Percentiles rank a stretch among this genome's conserved stretches.
Conservation (phyloP, 2,113 vertebrate genomes). For the Thalassarche chlororhynchos region DNA sequence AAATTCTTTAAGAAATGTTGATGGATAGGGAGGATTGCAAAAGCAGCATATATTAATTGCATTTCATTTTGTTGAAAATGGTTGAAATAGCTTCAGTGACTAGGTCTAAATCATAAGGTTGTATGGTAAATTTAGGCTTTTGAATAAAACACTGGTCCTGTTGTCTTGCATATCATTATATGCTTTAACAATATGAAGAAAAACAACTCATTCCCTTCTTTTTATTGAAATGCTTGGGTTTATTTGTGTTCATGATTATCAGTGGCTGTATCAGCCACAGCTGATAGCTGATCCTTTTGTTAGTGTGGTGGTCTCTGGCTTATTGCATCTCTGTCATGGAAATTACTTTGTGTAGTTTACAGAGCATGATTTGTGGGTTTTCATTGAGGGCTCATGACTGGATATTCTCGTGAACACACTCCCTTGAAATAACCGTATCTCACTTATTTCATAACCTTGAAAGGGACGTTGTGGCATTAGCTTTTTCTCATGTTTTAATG, state of each 20-base stretch:
- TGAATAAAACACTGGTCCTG: background rate
- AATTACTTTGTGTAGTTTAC: background rate
- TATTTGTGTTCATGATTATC: background rate
- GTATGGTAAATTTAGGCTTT: background rate
- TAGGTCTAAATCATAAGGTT: background rate
- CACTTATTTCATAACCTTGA: background rate
- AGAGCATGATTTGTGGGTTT: background rate
- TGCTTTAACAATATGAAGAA: background rate
- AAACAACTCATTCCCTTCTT: background rate
- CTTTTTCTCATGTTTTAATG: background rate
- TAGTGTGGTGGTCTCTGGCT: background rate
- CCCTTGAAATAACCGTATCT: background rate
- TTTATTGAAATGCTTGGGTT: background rate
- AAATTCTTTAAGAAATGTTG: background rate
- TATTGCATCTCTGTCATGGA: background rate
- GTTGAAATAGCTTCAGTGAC: background rate
- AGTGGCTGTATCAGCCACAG: background rate
- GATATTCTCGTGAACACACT: background rate
- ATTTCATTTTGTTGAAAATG: background rate
- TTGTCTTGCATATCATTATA: background rate
- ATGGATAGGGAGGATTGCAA: background rate
- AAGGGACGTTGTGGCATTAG: background rate
- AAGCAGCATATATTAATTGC: background rate
- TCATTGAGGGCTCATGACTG: background rate
- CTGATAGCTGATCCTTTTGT: background rate